Evolutionary conservation across 2,888 invertebrate genomes (phyloP).

Genomic region (Blastobasis adustella): DNA sequence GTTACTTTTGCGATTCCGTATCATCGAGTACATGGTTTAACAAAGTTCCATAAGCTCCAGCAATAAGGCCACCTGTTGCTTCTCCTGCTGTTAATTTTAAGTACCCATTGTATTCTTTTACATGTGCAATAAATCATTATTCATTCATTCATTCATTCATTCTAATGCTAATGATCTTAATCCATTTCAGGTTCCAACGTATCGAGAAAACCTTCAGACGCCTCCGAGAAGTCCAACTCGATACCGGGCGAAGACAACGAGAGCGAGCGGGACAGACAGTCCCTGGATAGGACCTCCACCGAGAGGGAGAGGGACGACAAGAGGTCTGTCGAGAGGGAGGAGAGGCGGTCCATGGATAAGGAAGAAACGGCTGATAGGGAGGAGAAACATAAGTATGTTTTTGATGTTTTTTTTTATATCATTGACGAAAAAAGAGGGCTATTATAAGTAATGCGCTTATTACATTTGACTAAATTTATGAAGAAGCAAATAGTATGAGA

Average conservation of each 20-base stretch:
- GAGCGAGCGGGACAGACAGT: conserved; percentile 13
- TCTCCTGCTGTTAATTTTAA: too few species aligned
- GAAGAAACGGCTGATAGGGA: conserved; percentile 22
- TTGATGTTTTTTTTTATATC: not conserved
- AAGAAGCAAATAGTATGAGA: too few species aligned
- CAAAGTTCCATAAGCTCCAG: too few species aligned
- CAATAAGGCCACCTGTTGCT: too few species aligned
- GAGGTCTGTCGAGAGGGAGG: conserved; percentile 16
- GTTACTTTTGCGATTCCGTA: too few species aligned
- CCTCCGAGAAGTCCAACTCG: conserved; percentile 43
- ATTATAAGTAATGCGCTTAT: too few species aligned
- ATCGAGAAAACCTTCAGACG: conserved; percentile 62
- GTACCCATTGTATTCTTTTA: too few species aligned
- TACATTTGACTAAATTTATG: too few species aligned
- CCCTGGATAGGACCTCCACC: conserved; percentile 15
- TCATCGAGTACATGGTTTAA: too few species aligned
- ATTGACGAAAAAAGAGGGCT: not conserved
- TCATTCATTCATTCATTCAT: too few species aligned
- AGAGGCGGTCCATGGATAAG: conserved; percentile 19
- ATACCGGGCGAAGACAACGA: conserved; percentile 21
- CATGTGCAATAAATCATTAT: too few species aligned
- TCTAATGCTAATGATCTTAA: too few species aligned
- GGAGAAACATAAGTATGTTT: conserved; percentile 36
- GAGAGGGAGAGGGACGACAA: conserved; percentile 23
- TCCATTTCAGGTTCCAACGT: conserved; percentile 45